Conservation (phyloP, 1,140 invertebrate genomes). For the Camponotus pennsylvanicus region DNA sequence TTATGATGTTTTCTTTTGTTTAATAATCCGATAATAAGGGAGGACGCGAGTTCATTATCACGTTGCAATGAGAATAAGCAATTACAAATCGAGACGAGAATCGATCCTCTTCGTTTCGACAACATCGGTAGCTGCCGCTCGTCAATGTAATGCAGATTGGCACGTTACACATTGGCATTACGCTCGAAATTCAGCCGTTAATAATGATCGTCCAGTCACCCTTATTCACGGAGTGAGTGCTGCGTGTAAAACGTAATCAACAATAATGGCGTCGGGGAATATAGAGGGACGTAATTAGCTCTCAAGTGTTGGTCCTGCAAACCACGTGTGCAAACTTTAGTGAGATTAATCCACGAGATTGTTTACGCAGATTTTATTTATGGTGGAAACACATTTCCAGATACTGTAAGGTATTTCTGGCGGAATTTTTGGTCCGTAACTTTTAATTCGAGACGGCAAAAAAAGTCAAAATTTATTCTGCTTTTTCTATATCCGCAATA, state of each 20-base stretch:
- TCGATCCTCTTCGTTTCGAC: conserved; percentile 58
- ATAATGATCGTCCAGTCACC: conserved; percentile 56
- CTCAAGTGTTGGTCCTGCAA: conserved; percentile 16
- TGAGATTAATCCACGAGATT: conserved; percentile 23
- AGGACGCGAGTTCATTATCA: background rate
- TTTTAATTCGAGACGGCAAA: background rate
- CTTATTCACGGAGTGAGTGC: conserved; percentile 36
- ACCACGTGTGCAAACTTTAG: conserved; percentile 48
- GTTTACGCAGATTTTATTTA: background rate
- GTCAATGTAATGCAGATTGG: conserved; percentile 69
- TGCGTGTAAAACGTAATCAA: conserved; percentile 69
- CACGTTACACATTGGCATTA: conserved; percentile 62
- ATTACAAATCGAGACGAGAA: conserved; percentile 63
- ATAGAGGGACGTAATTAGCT: conserved; percentile 60
- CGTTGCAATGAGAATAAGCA: background rate
- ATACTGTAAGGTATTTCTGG: background rate
- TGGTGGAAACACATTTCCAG: background rate
- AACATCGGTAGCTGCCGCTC: conserved; percentile 10
- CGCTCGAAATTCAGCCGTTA: conserved; percentile 66
- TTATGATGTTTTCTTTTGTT: too few species aligned
- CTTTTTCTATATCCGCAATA: background rate
- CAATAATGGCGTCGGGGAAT: conserved; percentile 64
- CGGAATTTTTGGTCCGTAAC: background rate
- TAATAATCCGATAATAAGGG: too few species aligned
- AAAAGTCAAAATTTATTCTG: background rate